Percentiles rank a stretch among this genome's conserved stretches.
Conservation (phyloP, 2,797 vertebrate genomes). For the Melanotaenia pygmaea region DNA sequence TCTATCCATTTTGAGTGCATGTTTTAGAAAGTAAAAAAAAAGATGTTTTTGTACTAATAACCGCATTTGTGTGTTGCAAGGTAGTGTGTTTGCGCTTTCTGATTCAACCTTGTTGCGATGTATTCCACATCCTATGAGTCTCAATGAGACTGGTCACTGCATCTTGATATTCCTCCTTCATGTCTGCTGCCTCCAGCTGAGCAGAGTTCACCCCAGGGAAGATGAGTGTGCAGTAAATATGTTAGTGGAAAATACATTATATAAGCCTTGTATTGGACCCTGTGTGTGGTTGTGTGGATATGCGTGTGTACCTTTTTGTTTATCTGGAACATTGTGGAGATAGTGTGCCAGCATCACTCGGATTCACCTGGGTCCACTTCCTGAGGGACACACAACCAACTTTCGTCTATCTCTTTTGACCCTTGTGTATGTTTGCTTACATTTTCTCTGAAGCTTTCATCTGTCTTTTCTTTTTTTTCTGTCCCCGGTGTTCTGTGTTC, state of each 20-base stretch:
- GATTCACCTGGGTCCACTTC: conserved; percentile 69
- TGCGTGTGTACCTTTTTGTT: conserved; percentile 55
- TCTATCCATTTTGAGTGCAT: background rate
- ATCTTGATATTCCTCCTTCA: conserved; percentile 34
- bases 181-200: conserved; percentile 65
- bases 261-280: conserved; percentile 61
- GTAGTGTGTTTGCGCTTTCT: conserved; percentile 24
- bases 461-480: conserved; percentile 24
- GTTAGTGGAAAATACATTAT: conserved; percentile 74
- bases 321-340: conserved; percentile 60
- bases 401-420: conserved; percentile 37
- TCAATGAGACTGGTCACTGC: conserved; percentile 40
- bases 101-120: conserved; percentile 40
- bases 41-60: conserved; percentile 3
- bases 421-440: conserved; percentile 26
- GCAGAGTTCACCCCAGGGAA: conserved; percentile 62
- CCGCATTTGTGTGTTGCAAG: background rate
- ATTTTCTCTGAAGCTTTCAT: conserved; percentile 31
- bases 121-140: conserved; percentile 34
- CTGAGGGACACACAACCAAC: conserved; percentile 37
- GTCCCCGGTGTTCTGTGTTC: conserved; percentile 21
- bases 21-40: background rate
- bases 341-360: conserved; percentile 49
- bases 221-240: conserved; percentile 75
- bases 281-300: conserved; percentile 23